Evolutionary conservation across 2,113 vertebrate species (phyloP), one percentile per base, ranked within the genome.

Genomic region (Indicator maculatus): DNA sequence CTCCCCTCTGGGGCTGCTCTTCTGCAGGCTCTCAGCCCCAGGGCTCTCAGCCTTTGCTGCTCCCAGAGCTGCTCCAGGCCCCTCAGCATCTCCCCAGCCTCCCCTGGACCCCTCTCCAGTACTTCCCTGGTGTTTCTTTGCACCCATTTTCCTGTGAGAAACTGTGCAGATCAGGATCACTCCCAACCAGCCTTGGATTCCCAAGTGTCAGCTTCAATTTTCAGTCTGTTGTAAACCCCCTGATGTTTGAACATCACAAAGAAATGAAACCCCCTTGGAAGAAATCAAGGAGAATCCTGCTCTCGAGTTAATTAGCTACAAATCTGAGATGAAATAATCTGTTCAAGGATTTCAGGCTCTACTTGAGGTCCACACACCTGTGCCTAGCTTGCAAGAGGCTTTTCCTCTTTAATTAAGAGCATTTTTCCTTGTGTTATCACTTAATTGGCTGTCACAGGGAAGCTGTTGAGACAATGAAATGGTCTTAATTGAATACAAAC

Each of bases 331-430:
- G 92, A 96, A 97, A 95, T 94, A 50, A 90, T 97, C 67, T 95
- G 30, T 73, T 95, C 81, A 81, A 88, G 94, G 94, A n/a, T 96
- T 96, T 93, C 95, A 96, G 94, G 93, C 96, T 94, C 87, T 96
- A 72, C 80, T 95, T 95, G 97, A 97, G 90, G 41, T 47, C 59
- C 47, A 56, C 90, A 95, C 96, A 97, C 97, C 97, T 97, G 97
- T 95, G 92, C 92, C 91, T 97, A 36, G 66, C 95, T 96, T 96
- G 85, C 78, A 53, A 41, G 92, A 97, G 80, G 88, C 75, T 89
- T 97, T 97, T 90, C 78, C 90, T 97, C 93, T 27, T 33, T 97
- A 98, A 97, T 98, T 97, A 98, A 97, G 95, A 97, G 86, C 76
- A 88, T 88, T 94, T 41, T 96, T 80, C 79, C 86, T 91, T 73